Percentiles rank a stretch among this genome's conserved stretches.
These are phyloP conservation scores for Plotosus lineatus DNA, from an alignment of 2,113 vertebrate genomes.

Conservation along the genomic window DNA sequence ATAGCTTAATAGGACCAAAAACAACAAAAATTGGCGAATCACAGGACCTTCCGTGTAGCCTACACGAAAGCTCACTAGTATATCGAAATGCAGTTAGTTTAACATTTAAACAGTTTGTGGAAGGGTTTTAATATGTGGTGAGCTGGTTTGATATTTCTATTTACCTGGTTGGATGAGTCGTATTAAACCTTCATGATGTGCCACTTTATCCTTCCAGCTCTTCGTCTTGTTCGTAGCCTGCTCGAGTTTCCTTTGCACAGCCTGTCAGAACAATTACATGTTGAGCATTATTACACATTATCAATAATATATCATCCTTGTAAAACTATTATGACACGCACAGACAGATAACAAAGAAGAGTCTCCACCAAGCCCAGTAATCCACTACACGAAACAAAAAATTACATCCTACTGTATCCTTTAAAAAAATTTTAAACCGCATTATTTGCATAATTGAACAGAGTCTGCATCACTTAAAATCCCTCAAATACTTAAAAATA, in stretches of 20 bases:
- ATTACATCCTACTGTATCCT: no score
- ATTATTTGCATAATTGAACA: no score
- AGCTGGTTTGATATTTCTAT: no score
- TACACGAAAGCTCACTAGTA: no score
- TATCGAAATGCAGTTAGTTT: not conserved
- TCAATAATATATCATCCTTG: not conserved
- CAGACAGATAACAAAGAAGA: not conserved
- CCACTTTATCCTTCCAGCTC: conserved; percentile 95
- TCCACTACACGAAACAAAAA: no score
- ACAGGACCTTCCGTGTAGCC: no score
- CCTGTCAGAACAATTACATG: conserved; percentile 65
- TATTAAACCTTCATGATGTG: conserved; percentile 89
- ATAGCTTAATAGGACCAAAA: no score
- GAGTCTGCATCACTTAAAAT: no score
- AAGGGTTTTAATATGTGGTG: not conserved
- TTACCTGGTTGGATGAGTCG: conserved; percentile 92
- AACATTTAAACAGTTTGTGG: not conserved
- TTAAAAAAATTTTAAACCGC: no score
- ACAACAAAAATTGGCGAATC: no score
- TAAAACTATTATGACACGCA: not conserved
- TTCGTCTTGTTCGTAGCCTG: conserved; percentile 84
- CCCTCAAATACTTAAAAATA: no score
- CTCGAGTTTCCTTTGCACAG: conserved; percentile 87
- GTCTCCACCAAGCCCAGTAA: not conserved
- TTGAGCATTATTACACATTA: not conserved